Evolutionary conservation across 2,888 invertebrate genomes (phyloP).

Genomic region (Lithophane socia): DNA sequence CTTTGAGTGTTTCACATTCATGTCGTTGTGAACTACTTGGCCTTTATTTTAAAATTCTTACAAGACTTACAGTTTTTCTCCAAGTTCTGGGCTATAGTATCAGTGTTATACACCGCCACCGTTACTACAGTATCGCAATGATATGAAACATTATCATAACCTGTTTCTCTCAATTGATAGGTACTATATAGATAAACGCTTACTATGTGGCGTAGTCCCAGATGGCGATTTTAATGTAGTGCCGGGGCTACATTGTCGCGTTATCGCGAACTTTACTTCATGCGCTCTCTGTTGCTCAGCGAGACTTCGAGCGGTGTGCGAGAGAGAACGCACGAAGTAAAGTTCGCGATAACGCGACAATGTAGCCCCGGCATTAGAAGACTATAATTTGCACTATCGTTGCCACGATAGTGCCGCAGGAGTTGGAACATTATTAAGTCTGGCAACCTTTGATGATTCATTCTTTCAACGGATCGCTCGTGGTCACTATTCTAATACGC

Average conservation of each 20-base stretch:
- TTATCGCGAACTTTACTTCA: no score
- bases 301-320: no score
- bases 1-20: constrained; percentile 46
- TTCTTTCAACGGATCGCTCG: not conserved
- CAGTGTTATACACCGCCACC: not conserved
- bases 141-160: constrained; percentile 6
- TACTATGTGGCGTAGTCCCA: not conserved
- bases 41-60: constrained; percentile 38
- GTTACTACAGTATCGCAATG: constrained; percentile 1
- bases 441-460: not conserved
- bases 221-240: not conserved
- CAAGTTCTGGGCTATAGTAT: constrained; percentile 8
- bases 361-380: not conserved
- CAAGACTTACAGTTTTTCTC: constrained; percentile 23
- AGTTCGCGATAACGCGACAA: no score
- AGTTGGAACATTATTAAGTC: not conserved
- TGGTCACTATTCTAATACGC: not conserved
- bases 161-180: constrained; percentile 14
- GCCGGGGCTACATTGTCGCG: no score
- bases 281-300: no score
- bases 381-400: not conserved
- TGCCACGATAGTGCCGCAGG: constrained; percentile 1
- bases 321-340: no score
- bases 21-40: constrained; percentile 40
- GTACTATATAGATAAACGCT: constrained; percentile 13